Conservation (phyloP, 2,888 invertebrate genomes). For the Spodoptera picta region DNA sequence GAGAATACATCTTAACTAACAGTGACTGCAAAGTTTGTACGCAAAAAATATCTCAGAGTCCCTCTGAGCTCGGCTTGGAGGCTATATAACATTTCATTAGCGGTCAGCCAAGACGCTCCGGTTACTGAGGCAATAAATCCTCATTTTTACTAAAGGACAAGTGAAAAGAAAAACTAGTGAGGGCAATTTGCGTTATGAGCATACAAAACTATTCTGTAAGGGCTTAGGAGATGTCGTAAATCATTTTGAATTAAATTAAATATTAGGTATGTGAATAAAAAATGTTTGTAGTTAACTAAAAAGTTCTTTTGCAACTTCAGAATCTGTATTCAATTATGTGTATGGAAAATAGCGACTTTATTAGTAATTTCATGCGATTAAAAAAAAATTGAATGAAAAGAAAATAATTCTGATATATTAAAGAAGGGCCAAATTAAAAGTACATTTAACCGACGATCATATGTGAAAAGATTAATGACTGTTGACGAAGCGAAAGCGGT, state of each 20-base stretch:
- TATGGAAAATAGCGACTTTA: no score
- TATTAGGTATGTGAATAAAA: slow-evolving; percentile 4
- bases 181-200: slow-evolving; percentile 70
- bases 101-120: slow-evolving; percentile 75
- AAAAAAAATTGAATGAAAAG: no score
- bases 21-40: slow-evolving; percentile 56
- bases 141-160: slow-evolving; percentile 83
- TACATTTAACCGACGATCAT: no score
- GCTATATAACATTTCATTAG: slow-evolving; percentile 83
- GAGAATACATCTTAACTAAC: slow-evolving; percentile 37
- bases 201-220: slow-evolving; percentile 53
- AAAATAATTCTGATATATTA: no score
- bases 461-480: no score
- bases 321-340: no score
- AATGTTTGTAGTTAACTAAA: no score
- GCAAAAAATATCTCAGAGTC: slow-evolving; percentile 66
- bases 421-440: no score
- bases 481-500: no score
- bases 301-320: no score
- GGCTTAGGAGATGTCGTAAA: slow-evolving; percentile 27
- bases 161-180: slow-evolving; percentile 83
- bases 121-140: slow-evolving; percentile 83
- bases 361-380: no score
- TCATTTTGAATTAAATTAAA: slow-evolving; percentile 38
- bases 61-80: slow-evolving; percentile 57